These are phyloP conservation scores for Thecocarcelia acutangulata DNA, from an alignment of 2,888 invertebrate species.

Conservation along the genomic window DNA sequence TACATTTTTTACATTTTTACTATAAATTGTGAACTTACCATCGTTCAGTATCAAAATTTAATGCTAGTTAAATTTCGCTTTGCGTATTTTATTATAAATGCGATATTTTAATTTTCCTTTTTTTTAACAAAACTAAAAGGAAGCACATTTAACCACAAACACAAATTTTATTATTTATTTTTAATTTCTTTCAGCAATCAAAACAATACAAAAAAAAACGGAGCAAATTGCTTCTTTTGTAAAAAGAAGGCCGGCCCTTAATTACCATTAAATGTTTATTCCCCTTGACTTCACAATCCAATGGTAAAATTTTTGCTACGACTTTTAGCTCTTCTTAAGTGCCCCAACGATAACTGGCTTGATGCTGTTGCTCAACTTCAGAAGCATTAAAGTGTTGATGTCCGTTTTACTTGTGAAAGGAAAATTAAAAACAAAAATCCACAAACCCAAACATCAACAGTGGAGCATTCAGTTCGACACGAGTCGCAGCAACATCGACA, in stretches of 20 bases:
- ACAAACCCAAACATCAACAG: slow-evolving; percentile 19
- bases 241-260: slow-evolving; percentile 26
- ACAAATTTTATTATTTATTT: not conserved
- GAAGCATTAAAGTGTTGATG: slow-evolving; percentile 46
- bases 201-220: slow-evolving; percentile 19
- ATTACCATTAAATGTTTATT: slow-evolving; percentile 66
- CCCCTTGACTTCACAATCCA: slow-evolving; percentile 57
- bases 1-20: too few species aligned
- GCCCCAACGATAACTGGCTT: not conserved
- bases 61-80: too few species aligned
- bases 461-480: not conserved
- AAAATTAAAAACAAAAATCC: slow-evolving; percentile 3
- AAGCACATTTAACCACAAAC: slow-evolving; percentile 27
- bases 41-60: too few species aligned
- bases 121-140: not conserved
- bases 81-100: too few species aligned
- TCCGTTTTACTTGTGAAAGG: not conserved
- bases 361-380: slow-evolving; percentile 37
- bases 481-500: not conserved
- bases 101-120: too few species aligned
- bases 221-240: slow-evolving; percentile 28
- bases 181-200: slow-evolving; percentile 17
- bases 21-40: too few species aligned
- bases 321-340: slow-evolving; percentile 40
- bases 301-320: slow-evolving; percentile 44